Evolutionary conservation across 2,888 invertebrate species (phyloP).

Genomic region (Apamea epomidion): DNA sequence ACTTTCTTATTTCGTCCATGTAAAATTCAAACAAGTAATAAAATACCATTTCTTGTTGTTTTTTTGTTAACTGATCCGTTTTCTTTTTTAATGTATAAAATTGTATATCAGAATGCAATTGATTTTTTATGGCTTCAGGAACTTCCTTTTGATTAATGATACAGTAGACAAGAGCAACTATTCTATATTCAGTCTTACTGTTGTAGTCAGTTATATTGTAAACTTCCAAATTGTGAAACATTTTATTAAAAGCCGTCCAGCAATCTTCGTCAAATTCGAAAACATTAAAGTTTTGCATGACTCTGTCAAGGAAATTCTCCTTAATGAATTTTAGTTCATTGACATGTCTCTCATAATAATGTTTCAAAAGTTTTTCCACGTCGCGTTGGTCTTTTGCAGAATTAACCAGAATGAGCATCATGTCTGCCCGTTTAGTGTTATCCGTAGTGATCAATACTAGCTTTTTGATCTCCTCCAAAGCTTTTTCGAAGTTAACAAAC

Average conservation of each 20-base stretch:
- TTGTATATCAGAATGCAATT: slow-evolving; percentile 44
- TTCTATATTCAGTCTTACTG: slow-evolving; percentile 63
- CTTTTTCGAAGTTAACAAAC: slow-evolving; percentile 75
- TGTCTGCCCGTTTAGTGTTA: slow-evolving; percentile 66
- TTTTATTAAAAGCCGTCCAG: slow-evolving; percentile 76
- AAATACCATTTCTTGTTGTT: slow-evolving; percentile 53
- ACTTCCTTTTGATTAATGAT: slow-evolving; percentile 72
- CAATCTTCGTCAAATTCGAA: slow-evolving; percentile 75
- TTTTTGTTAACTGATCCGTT: slow-evolving; percentile 40
- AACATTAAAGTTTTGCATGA: slow-evolving; percentile 70
- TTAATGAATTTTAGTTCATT: slow-evolving; percentile 73
- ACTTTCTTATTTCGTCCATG: slow-evolving; percentile 64
- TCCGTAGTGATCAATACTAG: slow-evolving; percentile 69
- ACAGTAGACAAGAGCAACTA: slow-evolving; percentile 72
- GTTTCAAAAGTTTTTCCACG: slow-evolving; percentile 72
- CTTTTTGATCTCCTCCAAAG: slow-evolving; percentile 74
- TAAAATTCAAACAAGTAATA: slow-evolving; percentile 66
- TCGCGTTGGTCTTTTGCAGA: slow-evolving; percentile 73
- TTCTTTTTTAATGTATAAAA: slow-evolving; percentile 44
- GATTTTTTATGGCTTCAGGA: slow-evolving; percentile 58
- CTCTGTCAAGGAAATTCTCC: slow-evolving; percentile 70
- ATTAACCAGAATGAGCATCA: slow-evolving; percentile 71
- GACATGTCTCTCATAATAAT: slow-evolving; percentile 77
- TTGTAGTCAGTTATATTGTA: slow-evolving; percentile 63
- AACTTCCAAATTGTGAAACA: slow-evolving; percentile 74